A percentile compares a stretch with the other conserved stretches of the same genome.
Conservation (phyloP, 2,797 vertebrate genomes). For the Apodemus agrarius region DNA sequence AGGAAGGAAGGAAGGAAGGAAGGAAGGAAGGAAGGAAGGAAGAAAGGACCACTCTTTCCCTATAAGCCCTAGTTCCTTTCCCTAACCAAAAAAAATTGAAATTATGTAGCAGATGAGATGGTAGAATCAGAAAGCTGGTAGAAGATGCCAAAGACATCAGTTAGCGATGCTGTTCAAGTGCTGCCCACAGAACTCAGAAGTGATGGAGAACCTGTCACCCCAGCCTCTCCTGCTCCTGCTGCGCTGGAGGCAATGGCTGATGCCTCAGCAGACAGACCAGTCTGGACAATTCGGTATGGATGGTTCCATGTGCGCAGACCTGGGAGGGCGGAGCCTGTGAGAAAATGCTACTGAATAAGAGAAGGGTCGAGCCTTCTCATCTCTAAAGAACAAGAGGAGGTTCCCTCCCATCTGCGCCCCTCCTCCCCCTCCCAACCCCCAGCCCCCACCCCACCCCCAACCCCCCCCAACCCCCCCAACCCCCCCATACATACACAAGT, state of each 20-base stretch:
- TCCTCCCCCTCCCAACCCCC: too few relatives aligned
- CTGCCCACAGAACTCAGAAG: constrained; percentile 39
- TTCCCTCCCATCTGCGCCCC: too few relatives aligned
- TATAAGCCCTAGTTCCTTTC: constrained; percentile 18
- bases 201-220: constrained; percentile 20
- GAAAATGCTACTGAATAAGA: constrained; percentile 37
- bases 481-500: too few relatives aligned
- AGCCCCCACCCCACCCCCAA: too few relatives aligned
- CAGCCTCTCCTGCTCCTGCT: constrained; percentile 36
- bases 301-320: constrained; percentile 29
- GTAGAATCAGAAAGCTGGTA: constrained; percentile 40
- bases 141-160: constrained; percentile 7
- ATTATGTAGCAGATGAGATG: not conserved
- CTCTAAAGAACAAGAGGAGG: not conserved
- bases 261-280: not conserved
- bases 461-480: too few relatives aligned
- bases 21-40: too few relatives aligned
- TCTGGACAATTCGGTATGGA: constrained; percentile 34
- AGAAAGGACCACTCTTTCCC: not conserved
- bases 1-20: too few relatives aligned
- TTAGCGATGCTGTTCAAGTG: not conserved
- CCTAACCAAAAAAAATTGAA: not conserved
- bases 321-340: not conserved
- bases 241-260: not conserved
- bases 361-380: not conserved